Conservation (phyloP, 2,797 vertebrate genomes). For the Cottoperca gobio region DNA sequence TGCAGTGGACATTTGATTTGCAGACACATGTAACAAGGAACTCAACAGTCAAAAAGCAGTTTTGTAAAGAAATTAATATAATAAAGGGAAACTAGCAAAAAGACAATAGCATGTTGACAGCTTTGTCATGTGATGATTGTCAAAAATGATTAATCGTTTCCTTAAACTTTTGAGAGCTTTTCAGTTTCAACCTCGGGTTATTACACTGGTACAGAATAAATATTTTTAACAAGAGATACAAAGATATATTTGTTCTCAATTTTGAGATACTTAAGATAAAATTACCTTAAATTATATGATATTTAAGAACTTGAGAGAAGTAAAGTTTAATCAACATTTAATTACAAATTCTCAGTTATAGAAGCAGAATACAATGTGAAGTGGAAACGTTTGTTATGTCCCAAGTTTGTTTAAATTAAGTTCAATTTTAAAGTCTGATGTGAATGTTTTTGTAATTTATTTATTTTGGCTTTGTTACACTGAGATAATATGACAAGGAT, state of each 20-base stretch:
- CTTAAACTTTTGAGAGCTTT: neutral
- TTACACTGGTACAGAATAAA: neutral
- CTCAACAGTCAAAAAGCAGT: neutral
- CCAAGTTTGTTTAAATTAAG: neutral
- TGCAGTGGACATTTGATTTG: neutral
- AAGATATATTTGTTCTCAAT: neutral
- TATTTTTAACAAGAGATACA: neutral
- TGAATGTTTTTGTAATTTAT: neutral
- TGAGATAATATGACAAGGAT: neutral
- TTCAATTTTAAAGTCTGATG: neutral
- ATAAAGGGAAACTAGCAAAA: neutral
- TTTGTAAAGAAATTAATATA: neutral
- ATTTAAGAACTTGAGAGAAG: neutral
- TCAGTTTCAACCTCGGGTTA: neutral
- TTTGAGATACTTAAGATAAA: neutral
- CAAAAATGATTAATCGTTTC: conserved; percentile 26
- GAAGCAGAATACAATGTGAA: neutral
- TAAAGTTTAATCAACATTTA: neutral
- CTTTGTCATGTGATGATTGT: conserved; percentile 6
- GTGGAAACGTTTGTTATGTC: neutral
- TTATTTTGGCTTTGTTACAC: neutral
- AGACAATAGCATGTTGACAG: neutral
- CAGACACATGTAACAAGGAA: too few relatives aligned
- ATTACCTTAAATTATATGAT: neutral
- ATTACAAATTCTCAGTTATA: neutral